A percentile compares a stretch with the other conserved stretches of the same genome.
Evolutionary conservation across 2,797 vertebrate genomes (phyloP).

Genomic region (Lithobates sylvaticus): DNA sequence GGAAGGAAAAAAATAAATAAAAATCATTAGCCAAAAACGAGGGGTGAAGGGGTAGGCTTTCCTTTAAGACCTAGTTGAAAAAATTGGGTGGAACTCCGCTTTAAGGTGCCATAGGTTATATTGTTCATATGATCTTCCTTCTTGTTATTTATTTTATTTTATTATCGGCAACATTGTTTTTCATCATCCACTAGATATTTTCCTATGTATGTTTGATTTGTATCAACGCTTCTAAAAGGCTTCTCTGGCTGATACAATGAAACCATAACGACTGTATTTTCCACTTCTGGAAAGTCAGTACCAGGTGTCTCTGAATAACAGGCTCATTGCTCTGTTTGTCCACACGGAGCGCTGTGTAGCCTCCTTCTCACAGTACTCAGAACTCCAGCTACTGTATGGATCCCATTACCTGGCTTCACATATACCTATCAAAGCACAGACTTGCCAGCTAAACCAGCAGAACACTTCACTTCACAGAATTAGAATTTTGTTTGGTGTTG

Average conservation of each 20-base stretch:
- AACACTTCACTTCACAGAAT: too few species aligned
- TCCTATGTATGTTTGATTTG: background rate
- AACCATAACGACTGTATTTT: background rate
- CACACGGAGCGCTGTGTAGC: constrained; percentile 20
- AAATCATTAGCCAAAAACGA: too few species aligned
- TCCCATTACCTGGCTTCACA: background rate
- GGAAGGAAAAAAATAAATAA: too few species aligned
- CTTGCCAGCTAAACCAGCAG: too few species aligned
- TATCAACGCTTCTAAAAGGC: background rate
- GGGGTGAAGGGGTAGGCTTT: too few species aligned
- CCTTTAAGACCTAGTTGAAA: too few species aligned
- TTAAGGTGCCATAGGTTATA: too few species aligned
- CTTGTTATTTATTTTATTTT: background rate
- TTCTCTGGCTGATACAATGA: background rate
- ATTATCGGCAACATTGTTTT: background rate
- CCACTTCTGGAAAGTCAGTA: background rate
- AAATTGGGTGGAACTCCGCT: too few species aligned
- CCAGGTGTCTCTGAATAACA: background rate
- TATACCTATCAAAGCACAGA: background rate
- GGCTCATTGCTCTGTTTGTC: background rate
- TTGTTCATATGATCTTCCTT: background rate
- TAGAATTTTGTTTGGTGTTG: too few species aligned
- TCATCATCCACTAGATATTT: background rate
- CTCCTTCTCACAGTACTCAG: background rate
- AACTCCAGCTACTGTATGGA: background rate